Base-by-base conservation (phyloP, 2,113 vertebrate genomes). In the Alectura lathami region DNA sequence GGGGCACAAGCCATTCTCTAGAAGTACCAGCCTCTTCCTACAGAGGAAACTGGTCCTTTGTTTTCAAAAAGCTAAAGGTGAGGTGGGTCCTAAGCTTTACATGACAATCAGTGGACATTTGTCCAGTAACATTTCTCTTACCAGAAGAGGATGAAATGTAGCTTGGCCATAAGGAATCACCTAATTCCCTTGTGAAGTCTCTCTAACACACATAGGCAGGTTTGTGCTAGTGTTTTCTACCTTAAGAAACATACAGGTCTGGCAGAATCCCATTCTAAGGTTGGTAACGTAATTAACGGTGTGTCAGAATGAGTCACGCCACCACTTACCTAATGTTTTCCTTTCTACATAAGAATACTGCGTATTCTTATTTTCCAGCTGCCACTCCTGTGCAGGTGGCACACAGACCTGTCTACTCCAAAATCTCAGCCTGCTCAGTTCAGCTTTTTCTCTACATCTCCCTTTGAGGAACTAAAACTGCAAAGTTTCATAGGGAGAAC, bases 281-380 rank as follows among this genome's bases (percentile, higher is more conserved):
- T 38, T 93, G 92, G 75, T 76, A 96, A 91, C 57, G 56, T 48
- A 94, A 89, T 88, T 51, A 76, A 73, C 42, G 62, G 78, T 89
- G 89, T 83, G 79, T 62, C 36, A 76, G 75, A 76, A 51, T 85
- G 85, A 93, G 70, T 94, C 90, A 89, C 50, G 76, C 53, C 67
- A 62, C 10, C 75, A 53, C 59, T 85, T 36, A 88, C 30, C 57
- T 94, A 92, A 76, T 45, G n/a, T 50, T 86, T 89, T 84, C 69
- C 77, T 57, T 88, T 86, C 91, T 59, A 12, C 73, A 40, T 67
- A 89, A 84, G 63, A 32, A 16, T 60, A 53, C 30, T 69, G 32
- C 45, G 17, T 8, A 30, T 53, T 32, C 73, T 54, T 23, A 14
- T 60, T 95, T 93, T 82, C 86, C 83, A 82, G 23, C 77, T 67